Evolutionary conservation across 2,797 vertebrate genomes (phyloP).

Genomic region (Phyllotis vaccarum): DNA sequence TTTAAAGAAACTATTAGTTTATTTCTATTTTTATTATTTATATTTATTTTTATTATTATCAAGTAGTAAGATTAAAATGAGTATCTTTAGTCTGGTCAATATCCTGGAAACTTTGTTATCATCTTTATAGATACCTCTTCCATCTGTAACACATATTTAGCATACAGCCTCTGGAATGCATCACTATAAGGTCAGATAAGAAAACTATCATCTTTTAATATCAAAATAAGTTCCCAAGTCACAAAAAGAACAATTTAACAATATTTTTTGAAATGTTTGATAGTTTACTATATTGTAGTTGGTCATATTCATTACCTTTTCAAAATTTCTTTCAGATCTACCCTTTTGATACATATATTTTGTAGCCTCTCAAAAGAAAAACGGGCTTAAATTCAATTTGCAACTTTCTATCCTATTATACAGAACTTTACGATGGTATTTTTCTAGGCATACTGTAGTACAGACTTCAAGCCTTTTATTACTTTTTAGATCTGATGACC

Average conservation of each 20-base stretch:
- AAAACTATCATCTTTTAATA: not conserved
- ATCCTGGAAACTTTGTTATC: not conserved
- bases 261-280: not conserved
- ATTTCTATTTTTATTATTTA: too few species aligned
- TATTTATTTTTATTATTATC: too few species aligned
- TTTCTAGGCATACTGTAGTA: not conserved
- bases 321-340: not conserved
- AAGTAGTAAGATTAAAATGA: not conserved
- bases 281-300: not conserved
- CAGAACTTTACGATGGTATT: not conserved
- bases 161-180: fast-evolving
- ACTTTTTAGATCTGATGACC: not conserved
- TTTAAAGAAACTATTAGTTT: slow-evolving; percentile 8
- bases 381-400: not conserved
- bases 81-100: not conserved
- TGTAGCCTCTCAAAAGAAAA: not conserved
- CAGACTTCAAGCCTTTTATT: not conserved
- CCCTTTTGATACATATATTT: not conserved
- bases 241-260: not conserved
- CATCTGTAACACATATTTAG: not conserved
- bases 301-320: not conserved
- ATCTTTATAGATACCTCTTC: fast-evolving
- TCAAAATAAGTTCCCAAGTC: not conserved
- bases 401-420: not conserved
- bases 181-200: not conserved